Evolutionary conservation across 1,140 invertebrate species (phyloP).

Genomic region (Brachionus rubens): DNA sequence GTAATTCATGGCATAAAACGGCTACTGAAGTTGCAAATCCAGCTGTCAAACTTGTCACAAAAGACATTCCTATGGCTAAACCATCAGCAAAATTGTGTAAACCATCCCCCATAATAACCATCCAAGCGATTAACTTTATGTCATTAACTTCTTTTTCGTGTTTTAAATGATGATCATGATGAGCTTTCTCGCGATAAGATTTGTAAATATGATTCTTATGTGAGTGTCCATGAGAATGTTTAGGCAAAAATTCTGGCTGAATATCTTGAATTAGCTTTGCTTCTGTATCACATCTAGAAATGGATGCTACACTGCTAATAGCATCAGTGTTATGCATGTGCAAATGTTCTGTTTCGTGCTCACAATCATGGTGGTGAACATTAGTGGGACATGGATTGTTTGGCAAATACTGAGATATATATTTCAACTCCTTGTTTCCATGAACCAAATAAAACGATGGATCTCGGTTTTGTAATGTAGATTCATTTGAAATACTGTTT

Average conservation of each 20-base stretch:
- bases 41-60: conserved; percentile 36
- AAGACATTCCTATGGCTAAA: conserved; percentile 51
- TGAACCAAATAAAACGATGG: conserved; percentile 1
- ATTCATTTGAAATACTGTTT: not conserved
- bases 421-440: conserved; percentile 39
- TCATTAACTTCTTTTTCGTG: conserved; percentile 14
- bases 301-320: not conserved
- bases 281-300: not conserved
- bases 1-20: conserved; percentile 52
- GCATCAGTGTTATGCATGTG: conserved; percentile 6
- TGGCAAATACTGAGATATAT: conserved; percentile 41
- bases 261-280: not conserved
- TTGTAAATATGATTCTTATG: conserved; percentile 21
- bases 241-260: not conserved
- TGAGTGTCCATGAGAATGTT: conserved; percentile 1
- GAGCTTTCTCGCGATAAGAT: conserved; percentile 15
- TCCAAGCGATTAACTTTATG: not conserved
- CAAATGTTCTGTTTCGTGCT: not conserved
- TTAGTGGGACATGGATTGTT: conserved; percentile 16
- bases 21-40: conserved; percentile 51
- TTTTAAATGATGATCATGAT: conserved; percentile 20
- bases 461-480: not conserved
- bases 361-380: conserved; percentile 29
- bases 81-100: conserved; percentile 57
- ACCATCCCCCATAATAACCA: conserved; percentile 55